A percentile compares a stretch with the other conserved stretches of the same genome.
phyloP scores from a whole-genome alignment of 2,888 invertebrate genomes.

The Elgonia sp. region DNA sequence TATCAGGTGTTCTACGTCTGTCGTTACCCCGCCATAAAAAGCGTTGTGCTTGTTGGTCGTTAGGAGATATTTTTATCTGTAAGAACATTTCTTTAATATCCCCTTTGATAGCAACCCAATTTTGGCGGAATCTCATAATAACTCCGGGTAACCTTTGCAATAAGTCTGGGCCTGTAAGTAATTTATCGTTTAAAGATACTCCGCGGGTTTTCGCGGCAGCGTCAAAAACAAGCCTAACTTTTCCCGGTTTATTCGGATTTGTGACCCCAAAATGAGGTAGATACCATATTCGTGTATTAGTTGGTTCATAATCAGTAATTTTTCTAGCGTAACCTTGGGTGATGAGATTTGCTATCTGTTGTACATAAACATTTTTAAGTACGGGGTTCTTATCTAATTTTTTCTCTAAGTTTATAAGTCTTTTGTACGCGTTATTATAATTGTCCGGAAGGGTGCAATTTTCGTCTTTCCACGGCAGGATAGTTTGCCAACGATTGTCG shows the following conservation, averaged over 20 bases:
- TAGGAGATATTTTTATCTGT: constrained; percentile 78
- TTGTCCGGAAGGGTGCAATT: background rate
- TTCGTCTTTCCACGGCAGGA: background rate
- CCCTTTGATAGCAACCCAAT: constrained; percentile 45
- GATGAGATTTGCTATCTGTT: background rate
- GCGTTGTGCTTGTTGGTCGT: constrained; percentile 79
- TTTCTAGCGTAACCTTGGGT: background rate
- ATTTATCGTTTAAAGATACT: background rate
- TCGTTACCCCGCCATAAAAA: constrained; percentile 43
- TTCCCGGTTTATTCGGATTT: background rate
- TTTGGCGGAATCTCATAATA: constrained; percentile 78
- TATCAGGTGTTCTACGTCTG: constrained; percentile 76
- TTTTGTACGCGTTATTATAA: background rate
- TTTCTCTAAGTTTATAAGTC: background rate
- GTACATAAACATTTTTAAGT: background rate
- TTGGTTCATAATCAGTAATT: too few relatives aligned
- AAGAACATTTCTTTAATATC: constrained; percentile 84
- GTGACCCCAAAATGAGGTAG: constrained; percentile 6
- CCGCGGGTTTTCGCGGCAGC: constrained; percentile 1
- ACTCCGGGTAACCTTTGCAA: constrained; percentile 29
- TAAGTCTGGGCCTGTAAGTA: background rate
- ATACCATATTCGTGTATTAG: background rate
- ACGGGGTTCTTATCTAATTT: background rate
- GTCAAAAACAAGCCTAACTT: constrained; percentile 4
- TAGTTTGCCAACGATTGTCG: constrained; percentile 42